Evolutionary conservation across 2,888 invertebrate genomes (phyloP), one percentile per base, ranked within the genome.

Genomic region (Lissocephala sabroskyi): DNA sequence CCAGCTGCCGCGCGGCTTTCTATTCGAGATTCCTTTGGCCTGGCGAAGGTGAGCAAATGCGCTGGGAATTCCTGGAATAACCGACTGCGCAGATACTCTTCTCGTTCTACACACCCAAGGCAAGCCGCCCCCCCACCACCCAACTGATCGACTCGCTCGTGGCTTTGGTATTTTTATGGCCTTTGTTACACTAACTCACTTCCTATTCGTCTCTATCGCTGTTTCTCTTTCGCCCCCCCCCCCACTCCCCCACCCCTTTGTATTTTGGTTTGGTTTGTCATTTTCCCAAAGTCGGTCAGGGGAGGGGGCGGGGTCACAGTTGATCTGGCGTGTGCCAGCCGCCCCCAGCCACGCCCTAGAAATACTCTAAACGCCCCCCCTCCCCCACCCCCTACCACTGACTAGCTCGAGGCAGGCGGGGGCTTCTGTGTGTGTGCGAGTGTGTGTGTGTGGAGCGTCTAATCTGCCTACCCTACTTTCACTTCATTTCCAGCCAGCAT

Each of bases 391-490:
- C n/a, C 23, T 23, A 7, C 23, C 23, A 23, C 3, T 5, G 23
- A 23, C 23, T 23, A 23, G 23, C 23, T 23, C 3, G 4, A 5
- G 23, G 23, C 23, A 5, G 7, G 23, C 23, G 3, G 7, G 23
- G 3, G 7, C 5, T 7, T 30, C 6, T 30, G 7, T 10, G 35
- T 17, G 5, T 35, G 35, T 35, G 6, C 11, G 4, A 32, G 32
- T 10, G 4, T 10, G 3, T 23, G 3, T 10, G 4, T 10, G 3
- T 23, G 3, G 23, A 44, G 47, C 29, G 61, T 75, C 81, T 79
- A 79, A 81, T 80, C 81, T 80, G 78, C 79, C 74, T 79, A 79
- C 74, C 79, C 79, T 79, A 79, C 81, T 81, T 79, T 79, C 79
- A 79, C 79, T 79, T 74, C 81, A 79, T 68, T 66, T 78, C 60